Evolutionary conservation across 2,888 invertebrate genomes (phyloP).

Genomic region (Trisateles emortualis): DNA sequence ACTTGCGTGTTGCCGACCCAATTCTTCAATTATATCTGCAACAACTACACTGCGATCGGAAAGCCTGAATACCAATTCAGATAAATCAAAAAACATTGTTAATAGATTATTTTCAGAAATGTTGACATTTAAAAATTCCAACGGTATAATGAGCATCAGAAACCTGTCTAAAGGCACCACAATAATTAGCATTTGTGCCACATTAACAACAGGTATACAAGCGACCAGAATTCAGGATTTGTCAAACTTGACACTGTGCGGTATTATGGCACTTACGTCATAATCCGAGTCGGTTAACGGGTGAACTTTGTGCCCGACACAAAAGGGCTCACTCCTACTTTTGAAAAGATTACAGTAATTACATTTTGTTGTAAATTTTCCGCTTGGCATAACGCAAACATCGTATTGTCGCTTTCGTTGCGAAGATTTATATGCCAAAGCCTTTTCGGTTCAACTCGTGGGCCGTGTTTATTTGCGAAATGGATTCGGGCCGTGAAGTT

Average conservation of each 20-base stretch:
- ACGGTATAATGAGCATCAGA: not conserved
- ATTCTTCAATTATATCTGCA: too few relatives aligned
- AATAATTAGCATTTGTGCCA: not conserved
- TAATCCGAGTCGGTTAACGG: constrained; percentile 34
- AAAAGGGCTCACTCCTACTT: constrained; percentile 29
- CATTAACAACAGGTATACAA: not conserved
- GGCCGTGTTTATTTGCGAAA: constrained; percentile 38
- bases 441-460: constrained; percentile 33
- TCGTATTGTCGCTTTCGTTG: constrained; percentile 45
- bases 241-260: constrained; percentile 36
- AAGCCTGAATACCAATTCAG: too few relatives aligned
- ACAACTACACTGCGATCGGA: too few relatives aligned
- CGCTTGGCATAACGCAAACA: constrained; percentile 53
- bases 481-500: constrained; percentile 35
- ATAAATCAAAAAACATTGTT: too few relatives aligned
- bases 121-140: too few relatives aligned
- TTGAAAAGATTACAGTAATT: constrained; percentile 64
- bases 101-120: too few relatives aligned
- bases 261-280: constrained; percentile 41
- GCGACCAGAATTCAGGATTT: constrained; percentile 39
- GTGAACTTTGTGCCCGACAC: constrained; percentile 9
- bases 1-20: too few relatives aligned
- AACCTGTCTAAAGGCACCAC: not conserved
- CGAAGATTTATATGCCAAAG: constrained; percentile 48
- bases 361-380: constrained; percentile 68